These are phyloP conservation scores for Micoletzkya japonica DNA, from an alignment of 2,888 invertebrate species.

Conservation along the genomic window DNA sequence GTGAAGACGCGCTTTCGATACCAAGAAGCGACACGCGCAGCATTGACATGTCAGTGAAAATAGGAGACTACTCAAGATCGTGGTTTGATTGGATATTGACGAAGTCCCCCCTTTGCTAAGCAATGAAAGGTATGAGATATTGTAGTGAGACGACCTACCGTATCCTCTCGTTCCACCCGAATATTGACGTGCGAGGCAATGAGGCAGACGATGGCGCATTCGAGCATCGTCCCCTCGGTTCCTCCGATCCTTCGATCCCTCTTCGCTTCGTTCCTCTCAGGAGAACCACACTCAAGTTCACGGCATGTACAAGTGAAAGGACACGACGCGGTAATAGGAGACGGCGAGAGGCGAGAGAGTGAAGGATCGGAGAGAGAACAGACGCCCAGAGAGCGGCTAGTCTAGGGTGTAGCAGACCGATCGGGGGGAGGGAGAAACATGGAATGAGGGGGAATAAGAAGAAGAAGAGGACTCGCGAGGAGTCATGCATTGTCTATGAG, in stretches of 20 bases:
- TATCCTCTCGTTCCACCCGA: conserved; percentile 2
- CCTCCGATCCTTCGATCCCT: background rate
- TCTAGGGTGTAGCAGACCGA: background rate
- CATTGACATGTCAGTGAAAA: no score
- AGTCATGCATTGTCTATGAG: no score
- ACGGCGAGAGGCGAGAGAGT: background rate
- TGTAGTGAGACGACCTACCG: conserved; percentile 22
- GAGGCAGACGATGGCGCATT: conserved; percentile 26
- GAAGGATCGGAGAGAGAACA: background rate
- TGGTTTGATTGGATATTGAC: no score
- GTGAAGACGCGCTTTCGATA: no score
- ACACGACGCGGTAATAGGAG: background rate
- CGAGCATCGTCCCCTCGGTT: conserved; percentile 9
- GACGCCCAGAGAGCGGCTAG: background rate
- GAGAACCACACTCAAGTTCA: background rate
- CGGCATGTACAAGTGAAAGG: background rate
- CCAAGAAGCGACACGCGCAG: no score
- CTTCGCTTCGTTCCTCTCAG: background rate
- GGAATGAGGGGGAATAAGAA: background rate
- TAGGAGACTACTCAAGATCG: no score
- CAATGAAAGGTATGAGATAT: no score
- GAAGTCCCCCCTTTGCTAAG: no score
- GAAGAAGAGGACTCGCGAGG: no score
- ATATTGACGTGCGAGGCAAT: conserved; percentile 8
- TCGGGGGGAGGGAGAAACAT: background rate